These are phyloP conservation scores for Tachystola acroxantha DNA, from an alignment of 2,888 invertebrate genomes.

Conservation along the genomic window DNA sequence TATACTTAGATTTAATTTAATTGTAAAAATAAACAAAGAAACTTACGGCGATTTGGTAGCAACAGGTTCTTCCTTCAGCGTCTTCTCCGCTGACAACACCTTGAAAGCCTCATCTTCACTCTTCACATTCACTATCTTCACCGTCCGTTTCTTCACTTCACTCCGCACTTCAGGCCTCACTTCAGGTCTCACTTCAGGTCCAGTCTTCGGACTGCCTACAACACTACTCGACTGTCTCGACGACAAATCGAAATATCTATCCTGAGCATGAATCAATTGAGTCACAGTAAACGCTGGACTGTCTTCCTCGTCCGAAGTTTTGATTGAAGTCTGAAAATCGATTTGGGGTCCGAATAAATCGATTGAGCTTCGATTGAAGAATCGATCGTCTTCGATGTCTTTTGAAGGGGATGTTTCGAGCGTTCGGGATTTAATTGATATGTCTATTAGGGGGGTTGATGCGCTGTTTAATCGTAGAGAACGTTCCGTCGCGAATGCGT, in stretches of 20 bases:
- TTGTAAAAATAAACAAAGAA: too few relatives aligned
- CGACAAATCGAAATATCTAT: slow-evolving; percentile 64
- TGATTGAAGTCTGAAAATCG: slow-evolving; percentile 30
- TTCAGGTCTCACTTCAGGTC: slow-evolving; percentile 5
- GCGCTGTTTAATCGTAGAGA: slow-evolving; percentile 37
- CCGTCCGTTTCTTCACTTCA: slow-evolving; percentile 15
- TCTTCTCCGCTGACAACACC: slow-evolving; percentile 31
- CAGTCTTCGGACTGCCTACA: neutral
- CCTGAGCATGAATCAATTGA: slow-evolving; percentile 67
- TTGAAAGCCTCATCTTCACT: slow-evolving; percentile 46
- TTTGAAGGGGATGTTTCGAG: slow-evolving; percentile 43
- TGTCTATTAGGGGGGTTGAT: slow-evolving; percentile 38
- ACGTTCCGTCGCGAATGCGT: slow-evolving; percentile 65
- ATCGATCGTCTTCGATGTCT: slow-evolving; percentile 59
- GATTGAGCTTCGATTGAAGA: slow-evolving; percentile 45
- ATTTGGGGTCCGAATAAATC: slow-evolving; percentile 53
- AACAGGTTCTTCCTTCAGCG: slow-evolving; percentile 23
- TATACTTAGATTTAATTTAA: too few relatives aligned
- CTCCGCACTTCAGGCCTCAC: too few relatives aligned
- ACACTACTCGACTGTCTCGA: slow-evolving; percentile 28
- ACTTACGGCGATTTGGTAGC: slow-evolving; percentile 43
- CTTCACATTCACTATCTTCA: slow-evolving; percentile 18
- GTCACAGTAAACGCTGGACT: slow-evolving; percentile 63
- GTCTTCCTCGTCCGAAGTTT: slow-evolving; percentile 25
- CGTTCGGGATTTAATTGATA: slow-evolving; percentile 42